These are phyloP conservation scores for Trichoplusia ni DNA, from an alignment of 1,140 invertebrate genomes.

Conservation along the genomic window DNA sequence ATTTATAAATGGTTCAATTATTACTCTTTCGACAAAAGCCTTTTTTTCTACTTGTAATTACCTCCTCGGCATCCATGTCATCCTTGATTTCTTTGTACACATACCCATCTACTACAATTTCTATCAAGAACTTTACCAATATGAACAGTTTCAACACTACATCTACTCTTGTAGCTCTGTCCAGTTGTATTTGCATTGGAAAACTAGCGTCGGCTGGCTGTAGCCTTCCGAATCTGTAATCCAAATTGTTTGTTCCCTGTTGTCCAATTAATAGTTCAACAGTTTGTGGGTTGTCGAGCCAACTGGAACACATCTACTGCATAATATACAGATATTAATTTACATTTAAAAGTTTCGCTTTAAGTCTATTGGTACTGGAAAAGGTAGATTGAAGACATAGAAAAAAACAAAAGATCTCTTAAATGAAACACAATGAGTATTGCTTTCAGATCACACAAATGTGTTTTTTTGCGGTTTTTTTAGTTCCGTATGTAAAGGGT, in stretches of 20 bases:
- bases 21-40: too few relatives aligned
- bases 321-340: not conserved
- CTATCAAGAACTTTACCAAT: not conserved
- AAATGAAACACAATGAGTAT: too few relatives aligned
- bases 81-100: too few relatives aligned
- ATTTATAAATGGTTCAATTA: too few relatives aligned
- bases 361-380: not conserved
- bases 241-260: slow-evolving; percentile 24
- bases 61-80: too few relatives aligned
- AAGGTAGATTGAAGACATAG: not conserved
- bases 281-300: slow-evolving; percentile 6
- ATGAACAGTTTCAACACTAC: not conserved
- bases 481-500: too few relatives aligned
- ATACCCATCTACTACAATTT: too few relatives aligned
- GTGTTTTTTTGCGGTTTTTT: too few relatives aligned
- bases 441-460: too few relatives aligned
- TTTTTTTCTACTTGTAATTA: too few relatives aligned
- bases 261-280: slow-evolving; percentile 23
- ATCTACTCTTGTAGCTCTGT: not conserved
- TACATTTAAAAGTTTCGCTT: slow-evolving; percentile 12
- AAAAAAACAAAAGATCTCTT: too few relatives aligned
- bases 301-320: slow-evolving; percentile 15
- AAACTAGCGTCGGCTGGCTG: slow-evolving; percentile 5
- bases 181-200: slow-evolving; percentile 17
- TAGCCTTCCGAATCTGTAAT: slow-evolving; percentile 18